A percentile compares a stretch with the other conserved stretches of the same genome.
These are phyloP conservation scores for Kradibia gibbosae DNA, from an alignment of 1,140 invertebrate species.

Conservation along the genomic window DNA sequence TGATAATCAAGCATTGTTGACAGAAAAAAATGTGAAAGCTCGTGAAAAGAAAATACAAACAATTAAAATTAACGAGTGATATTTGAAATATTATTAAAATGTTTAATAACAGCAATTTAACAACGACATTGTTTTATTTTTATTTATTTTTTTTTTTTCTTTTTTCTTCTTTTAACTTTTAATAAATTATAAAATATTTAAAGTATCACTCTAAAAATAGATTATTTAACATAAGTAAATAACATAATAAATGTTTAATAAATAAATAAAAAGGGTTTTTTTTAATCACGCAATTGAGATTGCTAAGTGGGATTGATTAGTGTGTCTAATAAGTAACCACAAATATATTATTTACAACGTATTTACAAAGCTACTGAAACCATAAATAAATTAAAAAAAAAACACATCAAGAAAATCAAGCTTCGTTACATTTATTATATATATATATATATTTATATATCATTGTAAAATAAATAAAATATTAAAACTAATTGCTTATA, in stretches of 20 bases:
- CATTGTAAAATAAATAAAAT: constrained; percentile 7
- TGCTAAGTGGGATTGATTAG: constrained; percentile 48
- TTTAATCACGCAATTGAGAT: constrained; percentile 15
- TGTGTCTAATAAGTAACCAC: constrained; percentile 14
- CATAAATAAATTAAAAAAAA: constrained; percentile 10
- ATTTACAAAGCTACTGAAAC: neutral
- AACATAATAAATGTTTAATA: constrained; percentile 7
- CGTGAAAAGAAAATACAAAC: constrained; percentile 13
- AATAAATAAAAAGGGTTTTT: neutral
- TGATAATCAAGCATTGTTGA: constrained; percentile 2
- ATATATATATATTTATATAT: neutral
- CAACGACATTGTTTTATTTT: too few relatives aligned
- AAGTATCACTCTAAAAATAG: constrained; percentile 27
- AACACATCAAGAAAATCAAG: constrained; percentile 1
- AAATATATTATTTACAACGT: constrained; percentile 10
- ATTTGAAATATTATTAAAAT: constrained; percentile 17
- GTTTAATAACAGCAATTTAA: neutral
- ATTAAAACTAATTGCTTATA: too few relatives aligned
- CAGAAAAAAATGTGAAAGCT: constrained; percentile 13
- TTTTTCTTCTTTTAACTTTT: neutral
- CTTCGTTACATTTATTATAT: too few relatives aligned
- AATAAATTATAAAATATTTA: neutral
- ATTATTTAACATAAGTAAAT: constrained; percentile 23
- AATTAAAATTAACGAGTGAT: constrained; percentile 11
- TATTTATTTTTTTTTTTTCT: too few relatives aligned